Base-by-base conservation (phyloP, 2,888 invertebrate genomes). In the Eudemis profundana region DNA sequence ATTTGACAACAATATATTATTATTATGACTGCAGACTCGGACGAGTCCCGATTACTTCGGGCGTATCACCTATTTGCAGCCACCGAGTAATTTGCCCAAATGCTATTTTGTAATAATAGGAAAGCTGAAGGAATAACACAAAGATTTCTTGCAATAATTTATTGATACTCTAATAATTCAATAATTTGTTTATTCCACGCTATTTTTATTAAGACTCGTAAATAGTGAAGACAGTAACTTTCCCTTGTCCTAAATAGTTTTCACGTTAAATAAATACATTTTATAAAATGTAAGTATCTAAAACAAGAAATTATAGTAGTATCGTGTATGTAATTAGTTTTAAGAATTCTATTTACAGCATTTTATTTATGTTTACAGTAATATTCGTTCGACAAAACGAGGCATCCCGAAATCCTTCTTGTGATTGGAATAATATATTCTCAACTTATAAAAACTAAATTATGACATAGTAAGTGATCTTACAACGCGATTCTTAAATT, bases 91-190 rank as follows among this genome's bases (percentile, higher is more conserved):
- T 19, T 19, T 51, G 15, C 15, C 19, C 14, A 5, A 19, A 50
- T 17, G 15, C 12, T 17, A 5, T 12, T 7, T 33, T 15, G 17
- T 10, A 10, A n/a, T n/a, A n/a, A n/a, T n/a, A n/a, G n/a, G n/a
- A 46, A 10, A 10, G 1, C 5, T 33, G 36, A 17, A 27, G 72
- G 77, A 74, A 77, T 61, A 66, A 69, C 69, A 44, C 19, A 50
- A 61, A 67, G 70, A 77, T 76, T 84, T 85, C 87, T 84, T 79
- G 83, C 84, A 89, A 89, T 90, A 89, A 90, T 90, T 91, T 91
- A 90, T 91, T 86, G 79, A 84, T 90, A 90, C 83, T 76, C 88
- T 90, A 90, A 85, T 90, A 89, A 90, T 89, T 89, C 85, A 89
- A 88, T 89, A 84, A 85, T 80, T 81, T 71, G 72, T 74, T 83